phyloP scores from a whole-genome alignment of 2,797 vertebrate genomes.

The Rhinatrema bivittatum region DNA sequence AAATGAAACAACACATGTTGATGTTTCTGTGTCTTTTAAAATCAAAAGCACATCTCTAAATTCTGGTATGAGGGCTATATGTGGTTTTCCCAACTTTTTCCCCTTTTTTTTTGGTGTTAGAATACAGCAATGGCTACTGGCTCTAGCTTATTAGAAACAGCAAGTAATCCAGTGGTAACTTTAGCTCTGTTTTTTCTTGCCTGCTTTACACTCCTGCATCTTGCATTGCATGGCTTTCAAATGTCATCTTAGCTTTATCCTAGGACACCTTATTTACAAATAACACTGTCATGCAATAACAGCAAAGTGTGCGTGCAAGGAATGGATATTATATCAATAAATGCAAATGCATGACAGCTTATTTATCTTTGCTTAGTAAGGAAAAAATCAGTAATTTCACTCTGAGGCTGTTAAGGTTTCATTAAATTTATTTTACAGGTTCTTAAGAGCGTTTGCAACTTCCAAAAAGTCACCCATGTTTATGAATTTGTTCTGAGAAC shows the following conservation, averaged over 20 bases:
- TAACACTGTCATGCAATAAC: not conserved
- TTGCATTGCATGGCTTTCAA: fast-evolving
- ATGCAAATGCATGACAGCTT: fast-evolving
- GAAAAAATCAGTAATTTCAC: no score
- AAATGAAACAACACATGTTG: no score
- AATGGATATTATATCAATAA: not conserved
- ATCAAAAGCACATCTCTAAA: no score
- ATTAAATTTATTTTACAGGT: conserved; percentile 9
- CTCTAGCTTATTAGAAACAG: no score
- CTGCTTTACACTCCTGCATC: not conserved
- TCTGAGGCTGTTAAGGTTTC: conserved; percentile 19
- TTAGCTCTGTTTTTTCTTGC: no score
- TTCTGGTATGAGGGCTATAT: no score
- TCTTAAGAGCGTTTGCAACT: conserved; percentile 20
- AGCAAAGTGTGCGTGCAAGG: not conserved
- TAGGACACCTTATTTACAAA: not conserved
- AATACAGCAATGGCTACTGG: no score
- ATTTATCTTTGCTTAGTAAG: no score
- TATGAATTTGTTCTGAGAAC: conserved; percentile 11
- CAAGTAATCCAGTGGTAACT: no score
- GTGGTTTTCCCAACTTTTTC: no score
- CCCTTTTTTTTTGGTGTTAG: no score
- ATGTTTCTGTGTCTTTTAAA: no score
- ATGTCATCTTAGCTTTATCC: not conserved
- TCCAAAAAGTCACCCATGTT: conserved; percentile 19